Evolutionary conservation across 1,140 invertebrate species (phyloP), one percentile per base, ranked within the genome.

Genomic region (Neotoxoptera formosana): DNA sequence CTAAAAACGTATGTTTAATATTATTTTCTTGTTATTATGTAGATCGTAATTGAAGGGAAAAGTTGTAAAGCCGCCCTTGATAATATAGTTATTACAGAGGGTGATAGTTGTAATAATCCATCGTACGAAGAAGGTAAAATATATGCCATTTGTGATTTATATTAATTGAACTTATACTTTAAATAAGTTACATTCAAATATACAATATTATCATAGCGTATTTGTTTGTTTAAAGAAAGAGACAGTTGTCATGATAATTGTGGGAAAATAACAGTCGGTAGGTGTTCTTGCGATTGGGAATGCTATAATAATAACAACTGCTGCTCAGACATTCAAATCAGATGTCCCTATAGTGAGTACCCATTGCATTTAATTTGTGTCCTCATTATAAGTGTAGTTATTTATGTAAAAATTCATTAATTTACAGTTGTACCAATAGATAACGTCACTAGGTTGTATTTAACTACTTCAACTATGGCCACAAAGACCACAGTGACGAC

Each of bases 41-140:
- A 93, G 91, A 86, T 93, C 25, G 21, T n/a, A 86, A 93, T 93
- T 41, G 91, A 93, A 93, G 91, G 91, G 36, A 93, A 93, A 45
- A 53, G 17, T 56, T 93, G 81, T 56, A 53, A 30, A 30, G 81
- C 81, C 4, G 91, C 91, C 7, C 86, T 93, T 84, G 91, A 93
- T 56, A 93, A 93, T 86, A 25, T 93, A 17, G 1, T 93, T 41
- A 86, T 93, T 30, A 53, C 91, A 30, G 91, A 86, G 7, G 91
- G 91, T 4, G 17, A 56, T 20, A 86, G 76, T 56, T 93, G 91
- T 86, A 41, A 25, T 45, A 34, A 34, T 23, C 20, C 7, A 20
- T 34, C 67, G 21, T 93, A 93, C 7, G 76, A 91, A 91, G 60
- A 91, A 83, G 60, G 60, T 91, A 60, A 30, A 45, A 14, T 48